Base-by-base conservation (phyloP, 2,797 vertebrate species). In the Cirrhinus mrigala region DNA sequence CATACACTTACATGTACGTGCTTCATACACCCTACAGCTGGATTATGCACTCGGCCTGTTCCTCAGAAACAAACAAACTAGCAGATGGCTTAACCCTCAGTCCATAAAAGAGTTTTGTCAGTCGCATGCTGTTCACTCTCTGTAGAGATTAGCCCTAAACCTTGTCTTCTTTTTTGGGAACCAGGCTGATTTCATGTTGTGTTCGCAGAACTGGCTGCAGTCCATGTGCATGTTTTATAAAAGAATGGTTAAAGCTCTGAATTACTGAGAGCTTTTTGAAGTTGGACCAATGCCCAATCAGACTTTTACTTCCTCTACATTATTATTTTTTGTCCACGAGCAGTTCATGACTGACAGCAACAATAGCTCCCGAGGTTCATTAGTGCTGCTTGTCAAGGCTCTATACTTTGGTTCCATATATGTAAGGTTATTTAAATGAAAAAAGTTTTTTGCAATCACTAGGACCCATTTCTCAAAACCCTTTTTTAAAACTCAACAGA, bases 41-140 rank as follows among this genome's bases (percentile, higher is more conserved):
- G 29, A 76, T 83, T 64, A 54, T 83, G 60, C 73, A 76, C 12
- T 66, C 58, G 12, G 54, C 20, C 74, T 70, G 40, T 52, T 71
- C 46, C 60, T 52, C 60, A 83, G 82, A 58, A 83, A 83, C 82
- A 83, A 83, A 83, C 40, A 75, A 16, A 83, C 56, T 33, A 75
- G 27, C 60, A 54, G 82, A 76, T 75, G 73, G 60, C 46, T 27
- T 68, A 40, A 68, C 58, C 73, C 52, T 68, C 22, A 18, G 60
- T 66, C 60, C n/a, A 40, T 77, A 16, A 68, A 75, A 76, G 60
- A 56, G 60, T 77, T 64, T 3, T 77, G 44, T 56, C 15, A 68
- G 62, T 20, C 1, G 12, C 50, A 12, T 3, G 1, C 33, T 71
- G 68, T 50, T 33, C 14, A 10, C 16, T 66, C 40, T 52, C 8